Base-by-base conservation (phyloP, 2,797 vertebrate genomes). In the Ctenopoma multispine region DNA sequence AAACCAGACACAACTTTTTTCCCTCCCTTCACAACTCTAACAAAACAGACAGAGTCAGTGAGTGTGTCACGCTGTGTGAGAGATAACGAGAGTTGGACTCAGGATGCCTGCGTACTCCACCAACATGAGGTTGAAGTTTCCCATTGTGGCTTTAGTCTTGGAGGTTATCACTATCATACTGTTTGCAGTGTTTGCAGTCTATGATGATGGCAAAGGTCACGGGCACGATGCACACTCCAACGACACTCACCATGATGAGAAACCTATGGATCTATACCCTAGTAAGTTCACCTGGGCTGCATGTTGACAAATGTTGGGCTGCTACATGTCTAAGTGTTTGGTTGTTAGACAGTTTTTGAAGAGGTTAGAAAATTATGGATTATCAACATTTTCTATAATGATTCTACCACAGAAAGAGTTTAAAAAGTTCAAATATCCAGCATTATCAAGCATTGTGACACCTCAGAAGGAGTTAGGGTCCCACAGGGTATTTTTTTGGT, bases 81-180 rank as follows among this genome's bases (percentile, higher is more conserved):
- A 82, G 75, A 85, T 80, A 89, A 82, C 40, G 68, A 74, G 56
- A 84, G 70, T 47, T 67, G 43, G 64, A 63, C 38, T 62, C 62
- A 90, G 65, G 84, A 94, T 94, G 93, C 91, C 95, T 89, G 90
- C 94, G 17, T 93, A 89, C 60, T 78, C 95, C 81, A 96, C 94
- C 93, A 96, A 93, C 93, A 98, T 99, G 96, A 96, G 93, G 93
- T 47, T 95, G 70, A 96, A 93, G 90, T 97, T 99, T 74, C 94
- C 97, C 5, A 70, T 96, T 24, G 1, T 96, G 82, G 97, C 96
- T 11, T 83, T 98, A 87, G 4, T 60, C 75, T 90, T 99, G 86
- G 93, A 99, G 88, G 79, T 92, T 69, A 47, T 90, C 74, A 94
- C 96, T 84, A 98, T 98, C 78, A 40, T 94, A 90, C 90, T 97